A percentile compares a stretch with the other conserved stretches of the same genome.
Evolutionary conservation across 2,888 invertebrate genomes (phyloP).

Genomic region (Metopia argyrocephala): DNA sequence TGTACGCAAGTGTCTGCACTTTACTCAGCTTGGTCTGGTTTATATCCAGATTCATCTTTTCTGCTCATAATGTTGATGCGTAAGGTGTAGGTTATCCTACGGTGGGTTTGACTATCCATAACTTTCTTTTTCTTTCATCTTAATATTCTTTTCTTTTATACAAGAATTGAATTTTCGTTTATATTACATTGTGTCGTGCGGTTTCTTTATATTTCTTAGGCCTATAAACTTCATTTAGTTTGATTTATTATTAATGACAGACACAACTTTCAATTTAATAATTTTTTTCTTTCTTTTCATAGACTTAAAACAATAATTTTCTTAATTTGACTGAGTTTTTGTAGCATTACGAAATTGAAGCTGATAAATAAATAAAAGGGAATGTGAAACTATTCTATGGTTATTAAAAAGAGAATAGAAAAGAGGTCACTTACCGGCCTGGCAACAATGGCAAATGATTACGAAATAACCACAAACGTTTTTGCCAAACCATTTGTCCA

Average conservation of each 20-base stretch:
- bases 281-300: background rate
- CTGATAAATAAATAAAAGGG: background rate
- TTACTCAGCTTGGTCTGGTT: no score
- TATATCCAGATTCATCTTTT: no score
- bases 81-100: no score
- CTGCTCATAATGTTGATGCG: no score
- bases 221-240: slow-evolving; percentile 30
- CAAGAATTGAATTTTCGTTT: no score
- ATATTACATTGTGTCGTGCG: background rate
- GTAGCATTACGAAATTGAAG: background rate
- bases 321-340: slow-evolving; percentile 5
- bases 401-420: background rate
- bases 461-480: slow-evolving; percentile 93
- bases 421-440: slow-evolving; percentile 83
- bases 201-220: background rate
- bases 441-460: slow-evolving; percentile 91
- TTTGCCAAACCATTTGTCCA: slow-evolving; percentile 97
- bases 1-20: no score
- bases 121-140: no score
- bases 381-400: background rate
- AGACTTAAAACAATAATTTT: background rate
- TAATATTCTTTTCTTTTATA: no score
- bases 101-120: no score
- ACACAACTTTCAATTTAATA: slow-evolving; percentile 15
- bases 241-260: slow-evolving; percentile 41